Conservation (phyloP, 2,797 vertebrate species). For the Syndactyla subalaris region DNA sequence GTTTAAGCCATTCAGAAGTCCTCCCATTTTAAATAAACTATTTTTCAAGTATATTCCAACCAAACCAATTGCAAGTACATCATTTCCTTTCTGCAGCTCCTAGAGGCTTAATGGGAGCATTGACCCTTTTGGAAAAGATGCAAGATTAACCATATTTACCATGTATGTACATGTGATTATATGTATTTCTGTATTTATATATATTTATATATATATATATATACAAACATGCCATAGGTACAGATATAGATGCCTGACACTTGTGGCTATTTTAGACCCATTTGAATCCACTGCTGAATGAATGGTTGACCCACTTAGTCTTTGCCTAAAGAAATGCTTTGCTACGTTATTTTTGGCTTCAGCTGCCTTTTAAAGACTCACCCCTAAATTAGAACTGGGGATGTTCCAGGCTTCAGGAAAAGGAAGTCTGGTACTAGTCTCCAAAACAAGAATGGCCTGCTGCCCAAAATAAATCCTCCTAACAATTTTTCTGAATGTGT, state of each 20-base stretch:
- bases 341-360: background rate
- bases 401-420: background rate
- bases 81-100: background rate
- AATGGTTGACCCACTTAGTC: background rate
- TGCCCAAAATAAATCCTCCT: background rate
- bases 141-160: background rate
- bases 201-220: background rate
- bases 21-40: conserved; percentile 7
- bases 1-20: conserved; percentile 1
- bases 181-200: background rate
- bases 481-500: background rate
- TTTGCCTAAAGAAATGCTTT: conserved; percentile 3
- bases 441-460: background rate
- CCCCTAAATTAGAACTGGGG: background rate
- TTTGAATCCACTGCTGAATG: background rate
- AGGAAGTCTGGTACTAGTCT: background rate
- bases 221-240: background rate
- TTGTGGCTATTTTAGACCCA: background rate
- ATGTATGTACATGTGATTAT: background rate
- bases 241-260: background rate
- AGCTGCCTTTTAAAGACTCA: background rate
- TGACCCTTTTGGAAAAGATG: background rate
- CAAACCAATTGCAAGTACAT: background rate
- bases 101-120: background rate
- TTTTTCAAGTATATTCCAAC: background rate